Evolutionary conservation across 2,888 invertebrate genomes (phyloP).

Genomic region (Ormyrus nitidulus): DNA sequence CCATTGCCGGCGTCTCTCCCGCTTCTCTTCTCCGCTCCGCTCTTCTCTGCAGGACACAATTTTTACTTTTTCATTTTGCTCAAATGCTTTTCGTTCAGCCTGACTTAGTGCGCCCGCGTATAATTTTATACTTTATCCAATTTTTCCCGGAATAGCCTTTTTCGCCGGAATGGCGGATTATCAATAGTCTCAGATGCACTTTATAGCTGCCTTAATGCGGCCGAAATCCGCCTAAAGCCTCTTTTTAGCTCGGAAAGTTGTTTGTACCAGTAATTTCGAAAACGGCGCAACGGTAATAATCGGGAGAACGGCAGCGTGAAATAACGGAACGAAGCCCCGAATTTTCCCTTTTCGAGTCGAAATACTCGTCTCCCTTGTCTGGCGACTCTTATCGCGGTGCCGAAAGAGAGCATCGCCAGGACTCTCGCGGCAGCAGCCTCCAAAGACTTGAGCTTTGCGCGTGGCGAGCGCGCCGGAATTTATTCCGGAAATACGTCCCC

Average conservation of each 20-base stretch:
- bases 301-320: constrained; percentile 12
- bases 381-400: constrained; percentile 43
- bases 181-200: no score
- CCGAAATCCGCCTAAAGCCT: background rate
- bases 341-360: constrained; percentile 33
- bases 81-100: constrained; percentile 27
- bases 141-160: no score
- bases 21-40: constrained; percentile 22
- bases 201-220: no score
- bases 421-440: background rate
- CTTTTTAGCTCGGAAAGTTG: no score
- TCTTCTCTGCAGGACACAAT: constrained; percentile 6
- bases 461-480: constrained; percentile 66
- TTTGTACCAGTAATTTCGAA: background rate
- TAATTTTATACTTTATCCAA: constrained; percentile 19
- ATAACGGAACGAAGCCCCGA: constrained; percentile 31
- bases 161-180: no score
- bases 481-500: constrained; percentile 75
- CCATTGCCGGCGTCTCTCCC: constrained; percentile 51
- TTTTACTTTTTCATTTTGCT: constrained; percentile 28
- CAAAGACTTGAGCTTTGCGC: constrained; percentile 61
- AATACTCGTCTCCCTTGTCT: constrained; percentile 26
- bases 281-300: constrained; percentile 8
- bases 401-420: constrained; percentile 45
- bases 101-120: constrained; percentile 27